These are phyloP conservation scores for Mystacornis crossleyi DNA, from an alignment of 2,113 vertebrate genomes.

Conservation along the genomic window DNA sequence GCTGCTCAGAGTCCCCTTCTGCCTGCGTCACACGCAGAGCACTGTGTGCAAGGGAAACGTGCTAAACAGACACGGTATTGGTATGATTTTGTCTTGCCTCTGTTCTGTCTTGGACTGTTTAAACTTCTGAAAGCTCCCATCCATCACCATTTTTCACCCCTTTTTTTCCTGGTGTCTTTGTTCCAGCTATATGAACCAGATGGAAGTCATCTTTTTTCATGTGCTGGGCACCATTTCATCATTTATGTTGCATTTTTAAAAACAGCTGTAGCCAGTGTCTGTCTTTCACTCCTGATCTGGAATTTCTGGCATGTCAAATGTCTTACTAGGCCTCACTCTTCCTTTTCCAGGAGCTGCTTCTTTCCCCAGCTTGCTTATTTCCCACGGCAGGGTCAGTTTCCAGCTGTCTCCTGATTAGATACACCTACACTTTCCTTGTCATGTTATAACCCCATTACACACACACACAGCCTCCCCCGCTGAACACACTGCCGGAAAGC, in stretches of 20 bases:
- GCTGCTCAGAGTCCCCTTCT: neutral
- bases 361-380: neutral
- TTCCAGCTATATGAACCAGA: neutral
- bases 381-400: neutral
- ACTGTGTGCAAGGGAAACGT: neutral
- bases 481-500: neutral
- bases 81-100: neutral
- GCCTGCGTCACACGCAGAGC: neutral
- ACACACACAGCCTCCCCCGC: neutral
- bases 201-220: neutral
- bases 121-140: neutral
- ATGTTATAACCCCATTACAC: neutral
- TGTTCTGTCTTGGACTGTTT: neutral
- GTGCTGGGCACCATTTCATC: neutral
- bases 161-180: neutral
- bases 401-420: neutral
- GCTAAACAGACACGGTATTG: neutral
- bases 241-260: neutral
- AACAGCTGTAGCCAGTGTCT: neutral
- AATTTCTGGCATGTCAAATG: neutral
- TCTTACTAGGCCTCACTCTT: neutral
- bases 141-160: neutral
- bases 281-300: neutral
- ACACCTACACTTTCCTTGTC: neutral
- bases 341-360: neutral